phyloP scores from a whole-genome alignment of 1,140 invertebrate genomes.

The Drosophila burlai region DNA sequence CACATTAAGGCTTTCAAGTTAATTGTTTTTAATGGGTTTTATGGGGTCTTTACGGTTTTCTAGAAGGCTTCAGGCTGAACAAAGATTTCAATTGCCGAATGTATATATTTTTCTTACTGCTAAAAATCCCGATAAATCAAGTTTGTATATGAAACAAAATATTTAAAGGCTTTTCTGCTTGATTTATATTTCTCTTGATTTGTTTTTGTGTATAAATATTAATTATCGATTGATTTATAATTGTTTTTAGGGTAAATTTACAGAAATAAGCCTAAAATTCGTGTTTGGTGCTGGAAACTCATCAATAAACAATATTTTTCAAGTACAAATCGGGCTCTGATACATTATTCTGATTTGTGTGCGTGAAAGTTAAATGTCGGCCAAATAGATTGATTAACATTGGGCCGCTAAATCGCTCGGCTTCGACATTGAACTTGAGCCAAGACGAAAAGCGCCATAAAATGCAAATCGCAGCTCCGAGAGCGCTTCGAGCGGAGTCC shows the following conservation, averaged over 20 bases:
- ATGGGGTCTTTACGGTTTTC: neutral
- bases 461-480: conserved; percentile 61
- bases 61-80: neutral
- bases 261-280: neutral
- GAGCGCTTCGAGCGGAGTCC: neutral
- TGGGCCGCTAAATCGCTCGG: conserved; percentile 20
- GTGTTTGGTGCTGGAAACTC: neutral
- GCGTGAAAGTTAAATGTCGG: conserved; percentile 27
- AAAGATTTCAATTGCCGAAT: too few species aligned
- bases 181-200: neutral
- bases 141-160: neutral
- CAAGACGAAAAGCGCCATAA: conserved; percentile 52
- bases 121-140: neutral
- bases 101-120: neutral
- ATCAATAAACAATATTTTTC: neutral
- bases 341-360: neutral
- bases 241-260: neutral
- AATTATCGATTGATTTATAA: neutral
- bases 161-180: neutral
- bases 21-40: neutral
- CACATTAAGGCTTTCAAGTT: conserved; percentile 1
- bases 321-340: neutral
- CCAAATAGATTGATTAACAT: conserved; percentile 44
- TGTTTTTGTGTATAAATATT: too few species aligned
- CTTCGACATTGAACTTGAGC: conserved; percentile 74